A percentile compares a stretch with the other conserved stretches of the same genome.
Evolutionary conservation across 1,140 invertebrate species (phyloP).

Genomic region (Drosophila biarmipes): DNA sequence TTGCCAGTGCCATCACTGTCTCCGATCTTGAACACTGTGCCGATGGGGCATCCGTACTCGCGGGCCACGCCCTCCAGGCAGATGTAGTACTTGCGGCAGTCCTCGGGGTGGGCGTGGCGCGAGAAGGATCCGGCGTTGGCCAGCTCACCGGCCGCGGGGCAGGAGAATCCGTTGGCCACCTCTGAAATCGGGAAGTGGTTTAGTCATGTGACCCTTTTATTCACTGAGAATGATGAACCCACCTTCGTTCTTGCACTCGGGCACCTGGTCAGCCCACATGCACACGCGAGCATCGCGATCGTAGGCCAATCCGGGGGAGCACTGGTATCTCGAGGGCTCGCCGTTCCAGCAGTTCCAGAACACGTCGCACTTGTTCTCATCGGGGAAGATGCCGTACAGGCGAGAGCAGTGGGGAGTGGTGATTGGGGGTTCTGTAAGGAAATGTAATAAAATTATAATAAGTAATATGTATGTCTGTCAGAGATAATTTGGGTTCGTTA

Average conservation of each 20-base stretch:
- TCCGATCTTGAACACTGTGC: constrained; percentile 97
- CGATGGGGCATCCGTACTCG: constrained; percentile 97
- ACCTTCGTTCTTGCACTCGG: constrained; percentile 95
- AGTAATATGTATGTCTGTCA: not conserved
- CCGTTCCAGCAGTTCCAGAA: constrained; percentile 99
- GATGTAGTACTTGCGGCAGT: constrained; percentile 98
- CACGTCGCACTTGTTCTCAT: constrained; percentile 94
- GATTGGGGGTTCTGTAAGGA: constrained; percentile 91
- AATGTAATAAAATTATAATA: constrained; percentile 13
- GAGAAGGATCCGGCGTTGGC: constrained; percentile 95
- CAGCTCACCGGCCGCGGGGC: constrained; percentile 92
- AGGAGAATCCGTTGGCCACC: constrained; percentile 94
- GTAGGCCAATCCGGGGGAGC: constrained; percentile 96
- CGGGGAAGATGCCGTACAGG: constrained; percentile 96
- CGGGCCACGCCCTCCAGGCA: constrained; percentile 94
- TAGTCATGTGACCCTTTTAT: not conserved
- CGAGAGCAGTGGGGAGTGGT: constrained; percentile 93
- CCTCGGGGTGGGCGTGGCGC: constrained; percentile 96
- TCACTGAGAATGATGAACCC: constrained; percentile 22
- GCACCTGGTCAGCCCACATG: constrained; percentile 97
- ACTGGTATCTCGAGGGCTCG: constrained; percentile 96
- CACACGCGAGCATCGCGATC: constrained; percentile 96
- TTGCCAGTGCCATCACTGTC: constrained; percentile 94
- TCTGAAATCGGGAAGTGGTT: constrained; percentile 86
- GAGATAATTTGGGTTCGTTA: too few species aligned